phyloP scores from a whole-genome alignment of 2,797 vertebrate species.

The Melanotaenia maccullochi region DNA sequence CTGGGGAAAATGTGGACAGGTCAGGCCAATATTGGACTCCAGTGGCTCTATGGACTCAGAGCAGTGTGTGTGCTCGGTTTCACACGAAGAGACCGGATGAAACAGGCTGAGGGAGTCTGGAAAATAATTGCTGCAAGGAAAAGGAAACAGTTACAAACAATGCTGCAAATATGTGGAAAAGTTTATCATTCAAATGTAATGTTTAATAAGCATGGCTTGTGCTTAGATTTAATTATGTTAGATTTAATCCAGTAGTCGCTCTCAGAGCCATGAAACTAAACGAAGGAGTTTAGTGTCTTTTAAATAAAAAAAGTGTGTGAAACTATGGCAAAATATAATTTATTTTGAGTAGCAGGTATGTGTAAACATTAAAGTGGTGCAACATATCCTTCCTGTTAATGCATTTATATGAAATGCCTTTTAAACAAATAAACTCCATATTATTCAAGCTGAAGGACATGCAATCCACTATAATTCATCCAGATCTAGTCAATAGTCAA shows the following conservation, averaged over 20 bases:
- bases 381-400: conserved; percentile 13
- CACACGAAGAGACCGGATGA: conserved; percentile 42
- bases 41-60: conserved; percentile 63
- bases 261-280: background rate
- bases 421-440: conserved; percentile 12
- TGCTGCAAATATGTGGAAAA: background rate
- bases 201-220: conserved; percentile 4
- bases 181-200: conserved; percentile 8
- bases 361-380: conserved; percentile 1
- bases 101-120: conserved; percentile 19
- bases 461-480: conserved; percentile 35
- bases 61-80: conserved; percentile 50
- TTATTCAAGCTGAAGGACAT: conserved; percentile 34
- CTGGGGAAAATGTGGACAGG: conserved; percentile 75
- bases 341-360: background rate
- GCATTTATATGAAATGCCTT: conserved; percentile 13
- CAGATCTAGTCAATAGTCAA: conserved; percentile 26
- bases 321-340: background rate
- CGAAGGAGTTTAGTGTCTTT: background rate
- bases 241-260: background rate
- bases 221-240: background rate
- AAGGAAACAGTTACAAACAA: background rate
- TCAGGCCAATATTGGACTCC: conserved; percentile 72
- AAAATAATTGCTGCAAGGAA: conserved; percentile 10
- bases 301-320: background rate